Evolutionary conservation across 92 coral and sea anemone genomes (phyloP).

Genomic region (Ricordea florida): DNA sequence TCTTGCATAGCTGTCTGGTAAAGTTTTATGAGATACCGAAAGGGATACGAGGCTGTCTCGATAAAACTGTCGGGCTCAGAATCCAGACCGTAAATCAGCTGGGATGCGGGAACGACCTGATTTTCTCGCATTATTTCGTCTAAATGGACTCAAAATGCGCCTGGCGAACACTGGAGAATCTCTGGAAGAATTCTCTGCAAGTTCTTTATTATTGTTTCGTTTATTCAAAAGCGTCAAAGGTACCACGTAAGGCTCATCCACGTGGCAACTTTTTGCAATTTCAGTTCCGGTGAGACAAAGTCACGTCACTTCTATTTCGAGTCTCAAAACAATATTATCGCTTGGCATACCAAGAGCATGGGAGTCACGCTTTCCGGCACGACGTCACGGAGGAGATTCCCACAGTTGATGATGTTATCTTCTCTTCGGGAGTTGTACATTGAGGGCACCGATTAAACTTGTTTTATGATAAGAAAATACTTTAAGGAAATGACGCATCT

Average conservation of each 20-base stretch:
- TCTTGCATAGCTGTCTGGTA: constrained; percentile 71
- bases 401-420: too few relatives aligned
- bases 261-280: constrained; percentile 22
- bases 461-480: too few relatives aligned
- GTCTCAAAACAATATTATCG: not conserved
- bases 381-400: too few relatives aligned
- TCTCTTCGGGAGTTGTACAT: too few relatives aligned
- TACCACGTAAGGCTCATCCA: constrained; percentile 15
- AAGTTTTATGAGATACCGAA: constrained; percentile 70
- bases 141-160: too few relatives aligned
- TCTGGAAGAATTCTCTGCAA: too few relatives aligned
- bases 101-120: not conserved
- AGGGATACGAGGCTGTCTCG: constrained; percentile 66
- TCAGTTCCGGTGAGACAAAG: constrained; percentile 21
- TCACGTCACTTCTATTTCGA: constrained; percentile 17
- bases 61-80: constrained; percentile 43
- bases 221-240: not conserved
- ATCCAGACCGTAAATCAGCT: constrained; percentile 15
- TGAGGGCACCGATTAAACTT: too few relatives aligned
- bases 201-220: not conserved
- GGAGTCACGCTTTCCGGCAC: too few relatives aligned
- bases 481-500: too few relatives aligned
- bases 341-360: too few relatives aligned
- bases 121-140: not conserved
- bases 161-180: not conserved